Evolutionary conservation across 1,140 invertebrate genomes (phyloP).

Genomic region (Phortica variegata): DNA sequence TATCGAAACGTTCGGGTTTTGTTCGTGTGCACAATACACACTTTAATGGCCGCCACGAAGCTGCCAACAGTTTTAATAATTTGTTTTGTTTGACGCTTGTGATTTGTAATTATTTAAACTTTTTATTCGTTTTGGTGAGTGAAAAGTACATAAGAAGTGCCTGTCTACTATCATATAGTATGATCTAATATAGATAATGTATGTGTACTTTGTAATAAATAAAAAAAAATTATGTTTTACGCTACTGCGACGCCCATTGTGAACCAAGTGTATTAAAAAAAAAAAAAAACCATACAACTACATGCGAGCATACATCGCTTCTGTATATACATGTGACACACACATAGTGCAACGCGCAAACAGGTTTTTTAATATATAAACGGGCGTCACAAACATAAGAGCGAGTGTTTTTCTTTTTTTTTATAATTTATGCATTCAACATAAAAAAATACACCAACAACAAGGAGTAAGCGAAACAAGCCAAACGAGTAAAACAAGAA

Average conservation of each 20-base stretch:
- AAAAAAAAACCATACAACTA: conserved; percentile 16
- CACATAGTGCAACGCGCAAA: too few species aligned
- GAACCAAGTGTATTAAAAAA: conserved; percentile 18
- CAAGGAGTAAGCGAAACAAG: too few species aligned
- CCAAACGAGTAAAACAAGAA: conserved; percentile 27
- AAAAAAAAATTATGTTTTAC: background rate
- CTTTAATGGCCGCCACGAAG: conserved; percentile 20
- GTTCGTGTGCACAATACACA: too few species aligned
- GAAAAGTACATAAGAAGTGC: background rate
- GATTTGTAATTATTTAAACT: conserved; percentile 45
- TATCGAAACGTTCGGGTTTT: too few species aligned
- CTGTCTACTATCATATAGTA: too few species aligned
- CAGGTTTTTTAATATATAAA: too few species aligned
- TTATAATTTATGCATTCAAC: too few species aligned
- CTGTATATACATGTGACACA: background rate
- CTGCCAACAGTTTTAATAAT: too few species aligned
- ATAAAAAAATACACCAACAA: conserved; percentile 5
- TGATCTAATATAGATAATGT: too few species aligned
- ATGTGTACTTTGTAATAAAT: conserved; percentile 1
- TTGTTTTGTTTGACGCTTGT: conserved; percentile 44
- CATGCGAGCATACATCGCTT: background rate
- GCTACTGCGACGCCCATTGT: too few species aligned
- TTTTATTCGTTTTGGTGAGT: conserved; percentile 51
- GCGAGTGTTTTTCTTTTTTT: too few species aligned
- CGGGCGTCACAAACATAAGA: too few species aligned